Evolutionary conservation across 2,888 invertebrate species (phyloP).

Genomic region (Lordiphosa andalusiaca): DNA sequence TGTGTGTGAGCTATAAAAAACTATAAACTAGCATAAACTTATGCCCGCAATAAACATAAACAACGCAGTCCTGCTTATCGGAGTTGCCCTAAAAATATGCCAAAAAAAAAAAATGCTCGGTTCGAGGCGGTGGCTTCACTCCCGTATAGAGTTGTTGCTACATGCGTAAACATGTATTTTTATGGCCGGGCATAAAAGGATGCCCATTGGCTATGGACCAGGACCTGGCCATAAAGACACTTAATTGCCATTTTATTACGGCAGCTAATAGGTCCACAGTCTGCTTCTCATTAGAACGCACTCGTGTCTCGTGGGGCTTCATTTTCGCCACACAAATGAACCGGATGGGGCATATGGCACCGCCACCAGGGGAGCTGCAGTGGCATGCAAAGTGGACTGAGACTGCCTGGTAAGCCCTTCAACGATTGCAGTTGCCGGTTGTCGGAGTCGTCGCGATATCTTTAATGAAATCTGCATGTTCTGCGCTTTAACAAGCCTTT

Average conservation of each 20-base stretch:
- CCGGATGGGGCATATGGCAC: slow-evolving; percentile 47
- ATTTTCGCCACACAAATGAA: slow-evolving; percentile 50
- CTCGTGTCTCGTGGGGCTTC: slow-evolving; percentile 32
- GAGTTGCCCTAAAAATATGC: slow-evolving; percentile 42
- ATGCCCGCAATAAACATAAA: slow-evolving; percentile 66
- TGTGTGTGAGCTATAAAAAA: slow-evolving; percentile 58
- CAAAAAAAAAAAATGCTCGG: slow-evolving; percentile 25
- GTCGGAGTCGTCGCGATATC: slow-evolving; percentile 53
- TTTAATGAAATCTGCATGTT: slow-evolving; percentile 79
- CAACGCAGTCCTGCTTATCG: slow-evolving; percentile 23
- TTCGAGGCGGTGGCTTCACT: not conserved
- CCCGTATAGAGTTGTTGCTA: slow-evolving; percentile 65
- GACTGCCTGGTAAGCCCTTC: slow-evolving; percentile 46
- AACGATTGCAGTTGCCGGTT: slow-evolving; percentile 36
- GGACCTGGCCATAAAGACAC: slow-evolving; percentile 56
- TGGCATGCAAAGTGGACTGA: slow-evolving; percentile 59
- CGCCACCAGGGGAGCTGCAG: slow-evolving; percentile 22
- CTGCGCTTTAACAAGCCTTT: slow-evolving; percentile 78
- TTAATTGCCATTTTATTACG: slow-evolving; percentile 75
- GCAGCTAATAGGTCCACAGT: slow-evolving; percentile 57
- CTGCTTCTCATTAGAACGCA: slow-evolving; percentile 52
- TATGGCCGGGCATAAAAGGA: slow-evolving; percentile 70
- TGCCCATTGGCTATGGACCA: slow-evolving; percentile 54
- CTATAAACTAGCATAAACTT: slow-evolving; percentile 69
- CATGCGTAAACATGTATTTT: slow-evolving; percentile 73